Base-by-base conservation (phyloP, 2,113 vertebrate genomes). In the Cromileptes altivelis region DNA sequence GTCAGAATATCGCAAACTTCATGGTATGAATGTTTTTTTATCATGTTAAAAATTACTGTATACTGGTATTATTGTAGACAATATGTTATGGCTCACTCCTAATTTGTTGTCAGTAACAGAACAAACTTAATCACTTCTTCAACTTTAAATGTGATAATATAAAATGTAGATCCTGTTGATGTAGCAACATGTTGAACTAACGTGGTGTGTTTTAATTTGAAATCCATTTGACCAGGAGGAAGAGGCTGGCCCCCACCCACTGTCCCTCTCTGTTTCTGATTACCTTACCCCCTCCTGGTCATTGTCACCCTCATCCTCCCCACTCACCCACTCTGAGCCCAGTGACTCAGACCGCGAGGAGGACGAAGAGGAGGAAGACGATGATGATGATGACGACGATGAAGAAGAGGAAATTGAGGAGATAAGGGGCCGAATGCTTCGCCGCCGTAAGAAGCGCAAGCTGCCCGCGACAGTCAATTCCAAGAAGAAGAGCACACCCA, bases 251-350 rank as follows among this genome's bases (percentile, higher is more conserved):
- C 94, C 95, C 12, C 94, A 95, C 63, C 94, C 95, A 0, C 89
- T 96, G 12, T 95, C 95, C 49, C 94, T 96, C 61, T 94, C 94
- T 0, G 94, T 95, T 11, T 96, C 95, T 1, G 95, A 96, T 91
- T 96, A 96, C 91, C 95, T 96, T 64, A 96, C 95, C 50, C 95
- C 95, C 4, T 96, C 95, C 10, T 96, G 95, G 95, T 96, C 95
- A 1, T 78, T 96, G 9, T 96, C 95, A 0, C 95, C 95, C 55
- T 96, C 95, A 27, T 96, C 95, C 42, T 95, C 95, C 7, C 95
- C 95, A 0, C 91, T 95, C 25, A 95, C 95, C 49, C 95, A 95
- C 85, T 96, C 95, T 0, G 95, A 96, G 78, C 91, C 94, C 78
- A 95, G 95, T 15, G 95, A 95, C 91, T 95, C 95, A 0, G 95